These are phyloP conservation scores for Abramis brama DNA, from an alignment of 2,113 vertebrate genomes.

Conservation along the genomic window DNA sequence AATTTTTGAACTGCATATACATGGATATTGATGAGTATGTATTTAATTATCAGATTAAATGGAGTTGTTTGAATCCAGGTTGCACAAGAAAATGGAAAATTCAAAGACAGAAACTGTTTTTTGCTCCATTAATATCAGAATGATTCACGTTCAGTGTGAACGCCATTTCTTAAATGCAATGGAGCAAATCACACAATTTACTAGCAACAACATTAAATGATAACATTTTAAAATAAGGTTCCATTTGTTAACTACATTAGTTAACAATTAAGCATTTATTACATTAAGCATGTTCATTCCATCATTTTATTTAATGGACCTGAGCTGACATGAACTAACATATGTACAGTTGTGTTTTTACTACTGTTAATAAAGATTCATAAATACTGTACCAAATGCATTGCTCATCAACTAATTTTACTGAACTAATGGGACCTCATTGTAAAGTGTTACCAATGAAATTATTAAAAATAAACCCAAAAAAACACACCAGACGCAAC, in stretches of 20 bases:
- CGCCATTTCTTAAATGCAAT: constrained; percentile 14
- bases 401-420: no score
- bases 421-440: no score
- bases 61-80: constrained; percentile 46
- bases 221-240: no score
- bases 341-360: no score
- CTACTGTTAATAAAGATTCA: no score
- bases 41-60: neutral
- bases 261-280: no score
- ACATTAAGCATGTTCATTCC: no score
- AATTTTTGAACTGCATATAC: neutral
- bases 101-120: neutral
- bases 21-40: neutral
- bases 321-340: no score
- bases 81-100: constrained; percentile 17
- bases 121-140: constrained; percentile 29
- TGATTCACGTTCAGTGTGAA: neutral
- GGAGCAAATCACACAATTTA: constrained; percentile 37
- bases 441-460: neutral
- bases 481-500: constrained; percentile 19
- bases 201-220: neutral
- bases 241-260: no score
- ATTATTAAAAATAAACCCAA: neutral
- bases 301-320: no score
- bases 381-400: no score